phyloP scores from a whole-genome alignment of 2,113 vertebrate genomes.

The Chamaea fasciata region DNA sequence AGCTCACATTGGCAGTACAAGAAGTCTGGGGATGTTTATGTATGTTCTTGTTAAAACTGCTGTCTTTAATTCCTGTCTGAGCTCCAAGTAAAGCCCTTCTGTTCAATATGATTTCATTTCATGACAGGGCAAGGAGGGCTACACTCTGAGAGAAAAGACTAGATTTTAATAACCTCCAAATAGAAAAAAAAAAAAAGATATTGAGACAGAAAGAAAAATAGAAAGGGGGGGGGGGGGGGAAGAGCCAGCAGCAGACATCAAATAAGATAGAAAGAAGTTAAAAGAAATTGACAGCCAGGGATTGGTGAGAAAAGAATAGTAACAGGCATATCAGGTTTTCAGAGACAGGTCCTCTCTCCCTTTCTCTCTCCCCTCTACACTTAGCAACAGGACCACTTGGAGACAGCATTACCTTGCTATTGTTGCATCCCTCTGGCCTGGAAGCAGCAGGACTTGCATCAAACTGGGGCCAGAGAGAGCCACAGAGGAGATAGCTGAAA shows the following conservation, averaged over 20 bases:
- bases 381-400: neutral
- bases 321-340: neutral
- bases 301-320: neutral
- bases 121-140: neutral
- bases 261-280: neutral
- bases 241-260: neutral
- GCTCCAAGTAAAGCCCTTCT: neutral
- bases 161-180: neutral
- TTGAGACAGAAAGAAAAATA: neutral
- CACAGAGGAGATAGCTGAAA: neutral
- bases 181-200: neutral
- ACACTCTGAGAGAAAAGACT: neutral
- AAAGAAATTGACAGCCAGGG: neutral
- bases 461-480: neutral
- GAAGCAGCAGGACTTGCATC: neutral
- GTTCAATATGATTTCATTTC: neutral
- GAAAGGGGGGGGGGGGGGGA: too few species aligned
- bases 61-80: neutral
- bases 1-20: neutral
- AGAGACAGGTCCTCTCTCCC: neutral
- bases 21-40: neutral
- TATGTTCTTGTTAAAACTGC: slow-evolving; percentile 10
- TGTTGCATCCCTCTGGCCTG: neutral
- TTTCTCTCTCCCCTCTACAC: neutral
- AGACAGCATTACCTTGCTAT: neutral